Evolutionary conservation across 2,888 invertebrate species (phyloP), one percentile per base, ranked within the genome.

Genomic region (Beris chalybata): DNA sequence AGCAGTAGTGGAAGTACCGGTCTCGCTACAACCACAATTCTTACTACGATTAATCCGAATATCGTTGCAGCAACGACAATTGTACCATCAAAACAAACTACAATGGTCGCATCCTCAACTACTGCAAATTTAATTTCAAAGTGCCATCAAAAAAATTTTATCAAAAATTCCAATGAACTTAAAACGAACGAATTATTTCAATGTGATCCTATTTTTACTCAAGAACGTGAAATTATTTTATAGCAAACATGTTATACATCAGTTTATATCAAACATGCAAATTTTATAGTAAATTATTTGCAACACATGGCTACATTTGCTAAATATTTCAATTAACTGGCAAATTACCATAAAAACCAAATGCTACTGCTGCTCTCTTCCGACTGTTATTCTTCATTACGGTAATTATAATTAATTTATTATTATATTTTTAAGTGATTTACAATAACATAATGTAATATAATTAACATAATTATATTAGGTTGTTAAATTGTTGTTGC

Each of bases 181-280:
- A 61, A 61, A 11, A 31, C 71, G 4, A 71, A 73, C 13, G 76
- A 76, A n/a, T 70, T 73, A 38, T 76, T 75, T 67, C 74, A 74
- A 67, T 76, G 76, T 71, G 79, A 80, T 76, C 77, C 79, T 30
- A 73, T 79, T 71, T 74, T 76, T 47, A 71, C 70, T 9, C 74
- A 74, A 65, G 74, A 78, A 71, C 74, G 74, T 15, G 80, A 80
- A 71, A 79, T 80, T 66, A 80, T 80, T 72, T 79, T 80, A 75
- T 77, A 76, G 75, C 76, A 72, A 72, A 58, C 43, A 65, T 65
- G 50, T 48, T 55, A 45, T 5, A 9, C 5, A 38, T 38, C 9
- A 7, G 5, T 7, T 38, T 38, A 38, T 38, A 38, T 7, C 38
- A 38, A 38, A 38, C 38, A 38, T 38, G 38, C 9, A 7, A 7